These are phyloP conservation scores for Sminthurides aquaticus DNA, from an alignment of 2,888 invertebrate genomes.

Conservation along the genomic window DNA sequence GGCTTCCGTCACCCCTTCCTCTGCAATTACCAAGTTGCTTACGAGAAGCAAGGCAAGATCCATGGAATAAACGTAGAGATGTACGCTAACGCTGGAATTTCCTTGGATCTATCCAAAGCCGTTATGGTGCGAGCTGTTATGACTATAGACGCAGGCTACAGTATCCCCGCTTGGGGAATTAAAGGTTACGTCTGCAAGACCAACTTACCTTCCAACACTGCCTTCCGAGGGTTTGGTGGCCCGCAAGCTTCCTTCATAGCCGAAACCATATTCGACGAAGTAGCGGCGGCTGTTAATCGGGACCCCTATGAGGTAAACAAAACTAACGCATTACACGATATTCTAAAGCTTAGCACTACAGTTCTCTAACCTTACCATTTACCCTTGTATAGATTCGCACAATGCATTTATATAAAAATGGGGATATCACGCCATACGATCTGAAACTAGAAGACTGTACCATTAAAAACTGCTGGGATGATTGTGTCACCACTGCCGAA, in stretches of 20 bases:
- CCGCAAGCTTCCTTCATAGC: constrained; percentile 83
- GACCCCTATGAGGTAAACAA: constrained; percentile 56
- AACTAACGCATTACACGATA: no score
- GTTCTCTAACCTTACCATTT: no score
- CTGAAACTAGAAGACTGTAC: constrained; percentile 67
- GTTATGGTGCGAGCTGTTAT: constrained; percentile 74
- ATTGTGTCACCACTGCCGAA: constrained; percentile 63
- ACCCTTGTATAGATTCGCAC: no score
- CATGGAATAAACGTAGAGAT: constrained; percentile 64
- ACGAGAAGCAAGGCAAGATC: constrained; percentile 66
- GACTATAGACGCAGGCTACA: constrained; percentile 75
- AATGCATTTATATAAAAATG: constrained; percentile 72
- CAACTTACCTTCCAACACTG: constrained; percentile 84
- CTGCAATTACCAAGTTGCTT: constrained; percentile 74
- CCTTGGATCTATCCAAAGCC: constrained; percentile 68
- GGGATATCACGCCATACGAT: constrained; percentile 68
- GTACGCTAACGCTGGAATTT: constrained; percentile 76
- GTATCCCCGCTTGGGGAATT: constrained; percentile 45
- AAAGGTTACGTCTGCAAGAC: constrained; percentile 65
- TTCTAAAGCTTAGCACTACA: no score
- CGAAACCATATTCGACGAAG: constrained; percentile 68
- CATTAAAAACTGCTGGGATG: constrained; percentile 66
- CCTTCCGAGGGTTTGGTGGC: constrained; percentile 85
- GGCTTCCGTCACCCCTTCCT: constrained; percentile 86
- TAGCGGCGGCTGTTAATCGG: constrained; percentile 63